These are phyloP conservation scores for Ursus arctos DNA, from an alignment of 2,113 vertebrate species.

Conservation along the genomic window DNA sequence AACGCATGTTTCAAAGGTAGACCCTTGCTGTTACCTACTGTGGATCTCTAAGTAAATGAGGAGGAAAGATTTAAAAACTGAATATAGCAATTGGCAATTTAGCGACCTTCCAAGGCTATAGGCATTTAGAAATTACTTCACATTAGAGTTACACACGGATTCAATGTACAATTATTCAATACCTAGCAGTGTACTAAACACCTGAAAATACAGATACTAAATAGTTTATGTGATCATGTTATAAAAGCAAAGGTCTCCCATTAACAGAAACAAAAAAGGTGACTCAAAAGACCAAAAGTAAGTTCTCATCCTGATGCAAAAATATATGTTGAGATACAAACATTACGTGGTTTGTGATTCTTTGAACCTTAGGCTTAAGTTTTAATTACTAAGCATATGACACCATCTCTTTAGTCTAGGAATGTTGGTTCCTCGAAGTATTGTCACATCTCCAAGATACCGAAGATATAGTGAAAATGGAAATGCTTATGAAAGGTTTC, in stretches of 20 bases:
- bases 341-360: not conserved
- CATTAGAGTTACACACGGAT: not conserved
- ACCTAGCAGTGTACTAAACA: not conserved
- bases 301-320: slow-evolving; percentile 45
- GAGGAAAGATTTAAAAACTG: not conserved
- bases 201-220: not conserved
- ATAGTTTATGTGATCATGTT: not conserved
- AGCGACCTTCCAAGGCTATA: not conserved
- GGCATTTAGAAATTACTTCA: not conserved
- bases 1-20: not conserved
- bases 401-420: slow-evolving; percentile 59
- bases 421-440: slow-evolving; percentile 54
- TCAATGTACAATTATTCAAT: not conserved
- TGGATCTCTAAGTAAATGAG: not conserved
- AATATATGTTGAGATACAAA: slow-evolving; percentile 32
- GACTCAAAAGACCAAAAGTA: not conserved
- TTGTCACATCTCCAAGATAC: not conserved
- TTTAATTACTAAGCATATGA: slow-evolving; percentile 58
- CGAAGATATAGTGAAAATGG: not conserved
- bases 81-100: not conserved
- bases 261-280: not conserved
- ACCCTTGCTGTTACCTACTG: not conserved
- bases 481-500: not conserved
- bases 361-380: slow-evolving; percentile 42
- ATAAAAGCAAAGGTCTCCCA: not conserved